A percentile compares a stretch with the other conserved stretches of the same genome.
These are phyloP conservation scores for Athetis lepigone DNA, from an alignment of 2,888 invertebrate species.

Conservation along the genomic window DNA sequence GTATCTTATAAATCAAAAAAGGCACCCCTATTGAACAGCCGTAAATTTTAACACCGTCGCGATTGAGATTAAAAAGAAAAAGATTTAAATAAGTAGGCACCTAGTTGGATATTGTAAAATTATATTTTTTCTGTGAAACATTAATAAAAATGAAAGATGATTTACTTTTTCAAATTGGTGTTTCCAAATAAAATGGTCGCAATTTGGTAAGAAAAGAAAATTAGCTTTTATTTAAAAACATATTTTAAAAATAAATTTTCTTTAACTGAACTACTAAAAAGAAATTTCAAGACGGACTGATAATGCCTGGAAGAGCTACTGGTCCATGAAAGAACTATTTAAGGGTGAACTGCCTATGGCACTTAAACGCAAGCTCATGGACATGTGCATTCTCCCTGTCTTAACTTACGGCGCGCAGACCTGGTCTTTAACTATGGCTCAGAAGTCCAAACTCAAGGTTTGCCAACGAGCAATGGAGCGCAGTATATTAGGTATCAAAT, in stretches of 20 bases:
- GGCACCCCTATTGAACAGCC: conserved; percentile 46
- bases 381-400: too few relatives aligned
- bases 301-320: too few relatives aligned
- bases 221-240: neutral
- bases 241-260: neutral
- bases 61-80: conserved; percentile 56
- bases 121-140: conserved; percentile 28
- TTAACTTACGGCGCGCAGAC: too few relatives aligned
- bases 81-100: conserved; percentile 27
- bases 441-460: too few relatives aligned
- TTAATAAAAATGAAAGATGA: conserved; percentile 12
- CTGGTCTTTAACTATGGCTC: too few relatives aligned
- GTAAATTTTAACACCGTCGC: conserved; percentile 53
- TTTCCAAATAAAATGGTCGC: conserved; percentile 19
- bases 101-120: conserved; percentile 22
- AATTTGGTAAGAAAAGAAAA: conserved; percentile 6
- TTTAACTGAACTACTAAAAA: neutral
- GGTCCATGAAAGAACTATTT: too few relatives aligned
- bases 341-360: too few relatives aligned
- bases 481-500: too few relatives aligned
- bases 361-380: too few relatives aligned
- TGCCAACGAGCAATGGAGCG: too few relatives aligned
- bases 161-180: conserved; percentile 13
- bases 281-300: too few relatives aligned
- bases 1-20: conserved; percentile 54